phyloP scores from a whole-genome alignment of 2,888 invertebrate genomes.

The Brachyopa scutellaris region DNA sequence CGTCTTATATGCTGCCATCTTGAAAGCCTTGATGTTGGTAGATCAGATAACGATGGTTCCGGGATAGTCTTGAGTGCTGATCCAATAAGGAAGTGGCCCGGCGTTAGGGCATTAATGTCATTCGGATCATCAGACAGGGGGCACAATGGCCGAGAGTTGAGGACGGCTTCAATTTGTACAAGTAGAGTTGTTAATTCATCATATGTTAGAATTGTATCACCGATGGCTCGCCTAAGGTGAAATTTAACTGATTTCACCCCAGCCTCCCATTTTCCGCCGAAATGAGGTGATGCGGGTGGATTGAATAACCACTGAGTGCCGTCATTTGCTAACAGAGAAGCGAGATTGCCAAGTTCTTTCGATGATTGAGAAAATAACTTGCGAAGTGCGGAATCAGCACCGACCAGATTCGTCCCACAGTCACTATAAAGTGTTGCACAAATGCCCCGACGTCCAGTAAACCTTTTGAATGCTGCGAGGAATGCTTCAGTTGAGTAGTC shows the following conservation, averaged over 20 bases:
- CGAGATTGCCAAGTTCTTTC: no score
- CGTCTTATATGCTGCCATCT: not conserved
- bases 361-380: slow-evolving; percentile 77
- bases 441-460: slow-evolving; percentile 73
- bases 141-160: no score
- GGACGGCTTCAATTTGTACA: no score
- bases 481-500: slow-evolving; percentile 73
- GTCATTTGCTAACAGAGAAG: no score
- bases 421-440: slow-evolving; percentile 74
- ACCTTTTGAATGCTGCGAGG: slow-evolving; percentile 74
- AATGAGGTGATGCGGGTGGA: slow-evolving; percentile 17
- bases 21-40: not conserved
- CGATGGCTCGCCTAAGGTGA: slow-evolving; percentile 9
- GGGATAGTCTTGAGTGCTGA: not conserved
- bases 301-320: no score
- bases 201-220: not conserved
- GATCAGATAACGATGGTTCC: not conserved
- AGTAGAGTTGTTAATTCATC: slow-evolving; percentile 16
- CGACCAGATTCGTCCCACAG: no score
- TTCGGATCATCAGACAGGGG: no score
- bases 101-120: slow-evolving; percentile 69
- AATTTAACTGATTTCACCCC: slow-evolving; percentile 13
- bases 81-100: slow-evolving; percentile 21
- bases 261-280: no score
- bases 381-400: slow-evolving; percentile 74